Base-by-base conservation (phyloP, 1,140 invertebrate genomes). In the Drosophila quadrilineata region DNA sequence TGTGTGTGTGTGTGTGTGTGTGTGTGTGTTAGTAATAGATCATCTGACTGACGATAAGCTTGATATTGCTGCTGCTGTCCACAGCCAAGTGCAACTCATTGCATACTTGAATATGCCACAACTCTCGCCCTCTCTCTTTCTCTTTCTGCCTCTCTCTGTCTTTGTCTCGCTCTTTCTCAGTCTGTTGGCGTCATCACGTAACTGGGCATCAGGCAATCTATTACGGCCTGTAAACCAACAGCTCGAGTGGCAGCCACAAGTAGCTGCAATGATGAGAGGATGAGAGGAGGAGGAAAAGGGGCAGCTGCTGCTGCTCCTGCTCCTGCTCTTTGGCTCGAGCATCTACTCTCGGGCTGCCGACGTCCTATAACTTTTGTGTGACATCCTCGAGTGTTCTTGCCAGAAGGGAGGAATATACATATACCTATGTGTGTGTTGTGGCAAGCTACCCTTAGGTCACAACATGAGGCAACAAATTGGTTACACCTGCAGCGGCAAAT, bases 401-500 rank as follows among this genome's bases (percentile, higher is more conserved):
- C 10, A 17, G 12, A 10, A 38, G 36, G 14, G 40, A 22, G n/a
- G 17, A 35, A n/a, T n/a, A n/a, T n/a, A n/a, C n/a, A n/a, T n/a
- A n/a, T n/a, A n/a, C n/a, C n/a, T n/a, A n/a, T n/a, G n/a, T n/a
- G n/a, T n/a, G n/a, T n/a, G n/a, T n/a, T n/a, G n/a, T n/a, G n/a
- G n/a, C n/a, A n/a, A n/a, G n/a, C n/a, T n/a, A n/a, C n/a, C n/a
- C n/a, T n/a, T n/a, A n/a, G n/a, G n/a, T n/a, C n/a, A n/a, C n/a
- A n/a, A n/a, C n/a, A n/a, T n/a, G n/a, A n/a, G 65, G 14, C 75
- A 65, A 69, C 59, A 74, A 75, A 74, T 69, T 45, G 65, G 35
- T 62, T 36, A 59, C 75, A 66, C 65, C 75, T 74, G 75, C 64
- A 66, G 71, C 48, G 36, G 31, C 46, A 58, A 77, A 79, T 79